These are phyloP conservation scores for Rhyacophila brunnea DNA, from an alignment of 1,140 invertebrate species.

Conservation along the genomic window DNA sequence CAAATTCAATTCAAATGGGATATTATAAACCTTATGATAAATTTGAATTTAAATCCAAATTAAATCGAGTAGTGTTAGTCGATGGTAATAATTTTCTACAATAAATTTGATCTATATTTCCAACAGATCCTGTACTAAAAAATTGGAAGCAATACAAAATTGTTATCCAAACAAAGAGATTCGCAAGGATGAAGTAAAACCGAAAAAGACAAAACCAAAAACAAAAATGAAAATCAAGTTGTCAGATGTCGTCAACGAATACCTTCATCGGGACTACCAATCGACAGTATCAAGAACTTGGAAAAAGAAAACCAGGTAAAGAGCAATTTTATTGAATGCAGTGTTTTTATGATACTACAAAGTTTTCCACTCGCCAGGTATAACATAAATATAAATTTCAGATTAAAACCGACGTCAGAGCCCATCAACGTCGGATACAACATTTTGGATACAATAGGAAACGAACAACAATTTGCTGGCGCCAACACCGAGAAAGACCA, in stretches of 20 bases:
- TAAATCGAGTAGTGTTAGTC: too few relatives aligned
- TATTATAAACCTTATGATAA: too few relatives aligned
- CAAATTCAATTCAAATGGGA: too few relatives aligned
- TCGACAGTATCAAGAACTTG: conserved; percentile 45
- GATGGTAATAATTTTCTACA: conserved; percentile 4
- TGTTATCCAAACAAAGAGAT: conserved; percentile 40
- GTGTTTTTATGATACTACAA: conserved; percentile 1
- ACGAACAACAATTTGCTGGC: conserved; percentile 50
- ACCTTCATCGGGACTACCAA: conserved; percentile 40
- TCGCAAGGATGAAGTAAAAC: conserved; percentile 48
- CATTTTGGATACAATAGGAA: conserved; percentile 34
- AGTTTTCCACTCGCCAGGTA: conserved; percentile 22
- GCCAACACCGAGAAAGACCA: conserved; percentile 44
- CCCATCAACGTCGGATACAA: conserved; percentile 19
- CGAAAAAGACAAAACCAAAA: conserved; percentile 52
- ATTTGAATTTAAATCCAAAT: too few relatives aligned
- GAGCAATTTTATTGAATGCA: too few relatives aligned
- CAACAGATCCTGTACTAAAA: conserved; percentile 56
- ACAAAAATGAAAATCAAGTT: conserved; percentile 47
- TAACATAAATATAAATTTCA: conserved; percentile 41
- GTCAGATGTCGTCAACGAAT: conserved; percentile 45
- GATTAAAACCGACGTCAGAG: conserved; percentile 39
- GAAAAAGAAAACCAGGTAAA: conserved; percentile 55
- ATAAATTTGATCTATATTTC: neutral
- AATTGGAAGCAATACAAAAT: conserved; percentile 54